Conservation (phyloP, 2,888 invertebrate species). For the Ashinkailepas kermadecensis region DNA sequence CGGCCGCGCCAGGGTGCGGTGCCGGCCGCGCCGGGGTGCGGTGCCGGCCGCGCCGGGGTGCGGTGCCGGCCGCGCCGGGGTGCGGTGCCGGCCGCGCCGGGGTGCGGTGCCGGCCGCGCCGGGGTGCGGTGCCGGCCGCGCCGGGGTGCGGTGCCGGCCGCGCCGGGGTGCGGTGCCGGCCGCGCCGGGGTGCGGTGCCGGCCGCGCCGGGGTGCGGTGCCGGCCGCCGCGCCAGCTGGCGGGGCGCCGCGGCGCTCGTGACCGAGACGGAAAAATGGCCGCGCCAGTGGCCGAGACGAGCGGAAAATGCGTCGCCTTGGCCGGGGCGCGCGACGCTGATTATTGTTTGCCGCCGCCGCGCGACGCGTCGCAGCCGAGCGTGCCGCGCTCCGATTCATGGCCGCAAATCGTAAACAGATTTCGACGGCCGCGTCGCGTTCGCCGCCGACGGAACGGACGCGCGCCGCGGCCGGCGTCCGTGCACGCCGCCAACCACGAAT, state of each 20-base stretch:
- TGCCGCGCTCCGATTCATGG: not conserved
- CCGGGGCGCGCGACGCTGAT: not conserved
- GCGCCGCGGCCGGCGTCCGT: not conserved
- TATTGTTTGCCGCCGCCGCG: not conserved
- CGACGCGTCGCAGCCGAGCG: not conserved
- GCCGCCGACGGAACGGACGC: not conserved
- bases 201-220: not conserved
- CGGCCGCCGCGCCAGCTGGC: not conserved
- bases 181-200: not conserved
- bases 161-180: not conserved
- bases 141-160: not conserved
- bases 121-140: not conserved
- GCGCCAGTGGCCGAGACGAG: not conserved
- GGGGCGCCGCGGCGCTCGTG: not conserved
- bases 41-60: not conserved
- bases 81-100: not conserved
- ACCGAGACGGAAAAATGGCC: not conserved
- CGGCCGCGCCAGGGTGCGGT: too few species aligned
- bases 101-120: not conserved
- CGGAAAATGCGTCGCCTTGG: not conserved
- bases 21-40: not conserved
- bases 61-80: not conserved
- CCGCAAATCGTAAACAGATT: conserved; percentile 4
- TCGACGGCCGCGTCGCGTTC: not conserved
- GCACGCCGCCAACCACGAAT: not conserved